These are phyloP conservation scores for Muscicapa striata DNA, from an alignment of 2,797 vertebrate species.

Conservation along the genomic window DNA sequence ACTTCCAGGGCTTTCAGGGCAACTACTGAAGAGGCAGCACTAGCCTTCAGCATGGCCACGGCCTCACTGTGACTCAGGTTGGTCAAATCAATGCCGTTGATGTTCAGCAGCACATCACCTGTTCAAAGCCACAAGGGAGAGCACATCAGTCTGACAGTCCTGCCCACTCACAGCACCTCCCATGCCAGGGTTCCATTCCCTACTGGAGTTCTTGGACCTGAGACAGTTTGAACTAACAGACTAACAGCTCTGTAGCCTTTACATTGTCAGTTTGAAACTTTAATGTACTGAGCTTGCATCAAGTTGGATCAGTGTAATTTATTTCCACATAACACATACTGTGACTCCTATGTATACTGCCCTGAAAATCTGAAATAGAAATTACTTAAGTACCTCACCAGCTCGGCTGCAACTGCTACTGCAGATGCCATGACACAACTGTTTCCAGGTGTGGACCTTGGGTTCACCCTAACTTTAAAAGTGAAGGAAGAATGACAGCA, in stretches of 20 bases:
- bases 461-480: not conserved
- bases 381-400: not conserved
- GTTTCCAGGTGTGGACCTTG: not conserved
- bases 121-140: not conserved
- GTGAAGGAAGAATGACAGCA: not conserved
- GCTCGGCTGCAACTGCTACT: not conserved
- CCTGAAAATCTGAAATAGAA: not conserved
- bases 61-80: slow-evolving; percentile 95
- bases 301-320: not conserved
- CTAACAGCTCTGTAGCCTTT: not conserved
- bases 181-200: not conserved
- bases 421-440: not conserved
- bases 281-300: not conserved
- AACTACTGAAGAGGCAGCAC: slow-evolving; percentile 89
- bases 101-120: slow-evolving; percentile 95
- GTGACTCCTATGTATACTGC: not conserved
- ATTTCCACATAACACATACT: not conserved
- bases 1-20: slow-evolving; percentile 92
- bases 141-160: not conserved
- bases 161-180: not conserved
- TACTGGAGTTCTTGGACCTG: not conserved
- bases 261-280: not conserved
- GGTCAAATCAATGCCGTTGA: slow-evolving; percentile 95
- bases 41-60: slow-evolving; percentile 95
- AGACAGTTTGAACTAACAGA: not conserved